These are phyloP conservation scores for Macquaria australasica DNA, from an alignment of 2,113 vertebrate species.

Conservation along the genomic window DNA sequence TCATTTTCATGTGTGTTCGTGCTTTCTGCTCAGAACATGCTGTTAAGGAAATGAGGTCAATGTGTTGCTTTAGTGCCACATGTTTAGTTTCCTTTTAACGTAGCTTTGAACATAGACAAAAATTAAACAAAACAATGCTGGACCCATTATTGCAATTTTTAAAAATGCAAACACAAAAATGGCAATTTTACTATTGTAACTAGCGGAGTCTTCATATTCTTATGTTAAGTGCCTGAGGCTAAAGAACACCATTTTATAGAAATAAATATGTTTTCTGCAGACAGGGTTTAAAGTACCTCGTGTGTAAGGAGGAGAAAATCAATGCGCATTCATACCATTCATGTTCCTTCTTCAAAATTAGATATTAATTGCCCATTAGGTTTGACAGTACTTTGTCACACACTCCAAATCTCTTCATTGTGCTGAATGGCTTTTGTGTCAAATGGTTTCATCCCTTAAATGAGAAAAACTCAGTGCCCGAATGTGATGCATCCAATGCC, in stretches of 20 bases:
- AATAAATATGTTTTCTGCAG: slow-evolving; percentile 30
- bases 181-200: background rate
- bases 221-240: slow-evolving; percentile 1
- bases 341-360: slow-evolving; percentile 43
- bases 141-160: background rate
- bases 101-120: background rate
- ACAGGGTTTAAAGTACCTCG: slow-evolving; percentile 25
- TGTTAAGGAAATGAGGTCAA: background rate
- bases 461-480: slow-evolving; percentile 28
- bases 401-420: slow-evolving; percentile 42
- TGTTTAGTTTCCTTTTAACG: background rate
- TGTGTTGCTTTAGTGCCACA: background rate
- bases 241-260: slow-evolving; percentile 29
- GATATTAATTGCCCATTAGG: slow-evolving; percentile 58
- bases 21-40: background rate
- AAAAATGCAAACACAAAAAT: background rate
- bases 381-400: slow-evolving; percentile 56
- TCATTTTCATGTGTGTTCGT: background rate
- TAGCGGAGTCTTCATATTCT: background rate
- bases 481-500: slow-evolving; percentile 32
- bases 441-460: slow-evolving; percentile 51
- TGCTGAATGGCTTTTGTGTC: slow-evolving; percentile 45
- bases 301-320: slow-evolving; percentile 35
- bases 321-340: slow-evolving; percentile 38
- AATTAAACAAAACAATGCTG: background rate